Percentiles rank a stretch among this genome's conserved stretches.
Evolutionary conservation across 2,113 vertebrate genomes (phyloP).

Genomic region (Dicentrarchus labrax): DNA sequence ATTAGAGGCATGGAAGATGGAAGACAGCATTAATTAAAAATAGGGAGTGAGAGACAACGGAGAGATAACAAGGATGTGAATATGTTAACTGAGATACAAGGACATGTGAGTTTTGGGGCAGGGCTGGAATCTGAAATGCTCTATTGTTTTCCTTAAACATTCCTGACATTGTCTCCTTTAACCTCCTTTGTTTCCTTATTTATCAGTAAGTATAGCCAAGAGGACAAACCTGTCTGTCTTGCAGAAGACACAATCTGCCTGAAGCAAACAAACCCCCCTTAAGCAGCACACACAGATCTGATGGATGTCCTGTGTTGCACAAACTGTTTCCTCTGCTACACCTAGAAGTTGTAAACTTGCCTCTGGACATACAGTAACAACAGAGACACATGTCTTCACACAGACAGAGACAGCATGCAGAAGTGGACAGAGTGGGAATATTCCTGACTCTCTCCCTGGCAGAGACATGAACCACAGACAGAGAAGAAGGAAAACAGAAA

Average conservation of each 20-base stretch:
- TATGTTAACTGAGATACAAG: not conserved
- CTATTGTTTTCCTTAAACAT: constrained; percentile 31
- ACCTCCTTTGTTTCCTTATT: constrained; percentile 10
- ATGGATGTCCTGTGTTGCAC: not conserved
- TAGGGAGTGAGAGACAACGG: not conserved
- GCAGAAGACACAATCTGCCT: not conserved
- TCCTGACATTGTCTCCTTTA: constrained; percentile 46
- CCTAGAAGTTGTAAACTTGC: constrained; percentile 9
- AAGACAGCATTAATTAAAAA: constrained; percentile 45
- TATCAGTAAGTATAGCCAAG: constrained; percentile 24
- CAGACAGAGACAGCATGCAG: not conserved
- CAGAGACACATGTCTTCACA: constrained; percentile 13
- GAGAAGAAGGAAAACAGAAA: constrained; percentile 32
- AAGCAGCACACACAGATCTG: not conserved
- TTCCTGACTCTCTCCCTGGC: not conserved
- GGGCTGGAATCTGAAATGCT: constrained; percentile 27
- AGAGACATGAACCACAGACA: constrained; percentile 9
- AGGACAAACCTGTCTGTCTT: constrained; percentile 61
- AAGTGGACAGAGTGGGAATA: constrained; percentile 1
- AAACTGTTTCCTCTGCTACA: constrained; percentile 29
- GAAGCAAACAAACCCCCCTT: constrained; percentile 14
- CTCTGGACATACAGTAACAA: not conserved
- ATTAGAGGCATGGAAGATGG: constrained; percentile 30
- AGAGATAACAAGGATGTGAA: not conserved
- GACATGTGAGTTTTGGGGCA: not conserved